These are phyloP conservation scores for Macrochelys suwanniensis DNA, from an alignment of 2,797 vertebrate genomes.

Conservation along the genomic window DNA sequence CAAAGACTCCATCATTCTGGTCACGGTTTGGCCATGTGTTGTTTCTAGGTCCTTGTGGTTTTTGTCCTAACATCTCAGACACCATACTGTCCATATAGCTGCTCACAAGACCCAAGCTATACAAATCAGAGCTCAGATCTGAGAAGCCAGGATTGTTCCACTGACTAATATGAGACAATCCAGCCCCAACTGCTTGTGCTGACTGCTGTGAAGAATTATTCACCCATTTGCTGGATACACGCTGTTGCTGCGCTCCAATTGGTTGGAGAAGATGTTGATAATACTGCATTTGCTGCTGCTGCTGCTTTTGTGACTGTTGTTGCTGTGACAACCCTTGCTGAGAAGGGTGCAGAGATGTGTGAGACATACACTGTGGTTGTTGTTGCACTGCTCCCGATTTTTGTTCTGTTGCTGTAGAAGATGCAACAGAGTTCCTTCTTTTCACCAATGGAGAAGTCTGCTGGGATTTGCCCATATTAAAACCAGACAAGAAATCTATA, in stretches of 20 bases:
- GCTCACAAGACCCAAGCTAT: slow-evolving; percentile 97
- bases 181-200: slow-evolving; percentile 84
- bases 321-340: slow-evolving; percentile 84
- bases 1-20: slow-evolving; percentile 93
- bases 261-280: slow-evolving; percentile 96
- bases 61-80: slow-evolving; percentile 97
- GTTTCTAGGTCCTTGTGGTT: slow-evolving; percentile 96
- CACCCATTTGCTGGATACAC: slow-evolving; percentile 92
- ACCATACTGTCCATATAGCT: slow-evolving; percentile 98
- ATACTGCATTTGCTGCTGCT: slow-evolving; percentile 89
- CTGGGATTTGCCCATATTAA: slow-evolving; percentile 99
- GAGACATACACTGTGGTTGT: slow-evolving; percentile 86
- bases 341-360: slow-evolving; percentile 84
- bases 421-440: slow-evolving; percentile 93
- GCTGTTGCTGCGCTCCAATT: slow-evolving; percentile 90
- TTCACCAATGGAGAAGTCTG: slow-evolving; percentile 95
- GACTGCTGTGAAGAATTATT: slow-evolving; percentile 86
- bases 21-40: slow-evolving; percentile 99
- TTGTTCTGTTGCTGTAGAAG: slow-evolving; percentile 89
- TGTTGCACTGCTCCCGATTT: slow-evolving; percentile 87
- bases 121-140: slow-evolving; percentile 96
- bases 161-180: slow-evolving; percentile 92
- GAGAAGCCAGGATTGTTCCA: slow-evolving; percentile 91
- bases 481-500: slow-evolving; percentile 98
- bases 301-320: slow-evolving; percentile 83